Percentiles rank a stretch among this genome's conserved stretches.
These are phyloP conservation scores for Cotesia congregata DNA, from an alignment of 2,888 invertebrate species.

Conservation along the genomic window DNA sequence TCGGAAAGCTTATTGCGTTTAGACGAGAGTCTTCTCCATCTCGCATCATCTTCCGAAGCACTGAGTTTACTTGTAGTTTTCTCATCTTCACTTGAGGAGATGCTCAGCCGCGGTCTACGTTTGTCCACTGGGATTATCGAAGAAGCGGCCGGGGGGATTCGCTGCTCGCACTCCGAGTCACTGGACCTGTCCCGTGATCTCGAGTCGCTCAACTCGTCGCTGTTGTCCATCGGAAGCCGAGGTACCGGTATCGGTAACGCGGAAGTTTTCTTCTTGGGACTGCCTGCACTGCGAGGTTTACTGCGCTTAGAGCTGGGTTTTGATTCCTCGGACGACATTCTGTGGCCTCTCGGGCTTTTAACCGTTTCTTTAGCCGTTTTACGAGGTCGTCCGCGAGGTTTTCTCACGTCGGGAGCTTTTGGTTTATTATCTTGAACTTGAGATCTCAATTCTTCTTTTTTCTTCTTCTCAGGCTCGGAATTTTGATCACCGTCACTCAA, in stretches of 20 bases:
- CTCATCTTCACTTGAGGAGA: slow-evolving; percentile 63
- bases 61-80: slow-evolving; percentile 50
- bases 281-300: slow-evolving; percentile 45
- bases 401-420: slow-evolving; percentile 67
- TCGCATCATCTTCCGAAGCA: slow-evolving; percentile 57
- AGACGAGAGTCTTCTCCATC: slow-evolving; percentile 58
- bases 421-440: slow-evolving; percentile 58
- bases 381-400: slow-evolving; percentile 72
- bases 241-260: slow-evolving; percentile 64
- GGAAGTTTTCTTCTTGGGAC: slow-evolving; percentile 66
- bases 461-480: slow-evolving; percentile 66
- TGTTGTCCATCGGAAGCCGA: slow-evolving; percentile 62
- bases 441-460: slow-evolving; percentile 56
- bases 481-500: slow-evolving; percentile 64
- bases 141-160: slow-evolving; percentile 47
- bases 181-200: slow-evolving; percentile 59
- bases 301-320: slow-evolving; percentile 58
- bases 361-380: slow-evolving; percentile 71
- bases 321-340: slow-evolving; percentile 53
- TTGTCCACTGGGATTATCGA: slow-evolving; percentile 47
- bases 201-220: slow-evolving; percentile 67
- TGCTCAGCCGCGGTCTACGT: slow-evolving; percentile 52
- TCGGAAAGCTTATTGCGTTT: slow-evolving; percentile 60
- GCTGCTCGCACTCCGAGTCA: slow-evolving; percentile 66
- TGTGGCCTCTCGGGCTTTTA: slow-evolving; percentile 60